These are phyloP conservation scores for Lordiphosa clarofinis DNA, from an alignment of 1,140 invertebrate genomes.

Conservation along the genomic window DNA sequence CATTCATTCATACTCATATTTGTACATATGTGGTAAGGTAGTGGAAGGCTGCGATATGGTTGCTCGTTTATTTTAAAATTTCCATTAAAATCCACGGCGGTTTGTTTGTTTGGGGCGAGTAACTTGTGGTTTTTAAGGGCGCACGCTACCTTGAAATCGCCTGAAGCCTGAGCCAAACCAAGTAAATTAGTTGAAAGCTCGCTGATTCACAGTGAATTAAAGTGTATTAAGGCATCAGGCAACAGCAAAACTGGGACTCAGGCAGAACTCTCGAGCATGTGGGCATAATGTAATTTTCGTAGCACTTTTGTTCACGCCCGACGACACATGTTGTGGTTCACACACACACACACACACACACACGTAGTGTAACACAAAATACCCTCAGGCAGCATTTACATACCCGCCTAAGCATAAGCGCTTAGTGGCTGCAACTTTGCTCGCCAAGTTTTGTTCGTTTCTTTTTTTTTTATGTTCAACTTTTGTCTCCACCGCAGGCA, in stretches of 20 bases:
- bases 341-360: slow-evolving; percentile 42
- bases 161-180: slow-evolving; percentile 18
- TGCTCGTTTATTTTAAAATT: slow-evolving; percentile 44
- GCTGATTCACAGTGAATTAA: slow-evolving; percentile 69
- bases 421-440: slow-evolving; percentile 53
- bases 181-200: slow-evolving; percentile 67
- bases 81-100: slow-evolving; percentile 36
- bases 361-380: slow-evolving; percentile 7
- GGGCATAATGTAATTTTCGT: slow-evolving; percentile 68
- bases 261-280: slow-evolving; percentile 20
- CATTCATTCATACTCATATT: slow-evolving; percentile 10
- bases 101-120: slow-evolving; percentile 16
- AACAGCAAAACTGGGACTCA: slow-evolving; percentile 21
- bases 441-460: slow-evolving; percentile 37
- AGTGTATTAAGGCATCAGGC: slow-evolving; percentile 71
- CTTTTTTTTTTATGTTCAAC: slow-evolving; percentile 22
- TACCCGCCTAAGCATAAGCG: slow-evolving; percentile 51
- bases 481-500: slow-evolving; percentile 6
- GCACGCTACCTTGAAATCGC: slow-evolving; percentile 9
- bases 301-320: slow-evolving; percentile 76
- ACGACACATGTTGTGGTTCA: slow-evolving; percentile 75
- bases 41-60: slow-evolving; percentile 13
- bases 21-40: neutral
- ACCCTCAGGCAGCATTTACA: slow-evolving; percentile 49
- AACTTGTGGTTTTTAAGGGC: slow-evolving; percentile 33